Evolutionary conservation across 2,797 vertebrate genomes (phyloP).

Genomic region (Loriculus beryllinus): DNA sequence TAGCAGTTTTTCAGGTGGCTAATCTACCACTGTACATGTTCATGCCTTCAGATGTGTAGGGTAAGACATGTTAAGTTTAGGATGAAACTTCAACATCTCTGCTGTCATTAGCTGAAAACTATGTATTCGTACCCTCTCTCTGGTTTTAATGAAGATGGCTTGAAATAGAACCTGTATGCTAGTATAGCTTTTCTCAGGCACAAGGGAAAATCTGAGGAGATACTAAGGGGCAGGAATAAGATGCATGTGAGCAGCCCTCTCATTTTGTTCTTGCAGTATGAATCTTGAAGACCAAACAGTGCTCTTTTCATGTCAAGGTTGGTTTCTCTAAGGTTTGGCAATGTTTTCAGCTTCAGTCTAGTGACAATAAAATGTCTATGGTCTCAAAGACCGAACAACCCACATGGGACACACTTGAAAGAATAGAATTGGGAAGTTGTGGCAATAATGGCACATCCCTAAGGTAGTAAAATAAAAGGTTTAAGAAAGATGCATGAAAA

Average conservation of each 20-base stretch:
- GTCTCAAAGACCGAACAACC: not conserved
- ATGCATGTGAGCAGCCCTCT: not conserved
- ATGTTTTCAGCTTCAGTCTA: not conserved
- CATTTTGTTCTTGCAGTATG: not conserved
- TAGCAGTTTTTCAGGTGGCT: not conserved
- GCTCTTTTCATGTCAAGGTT: not conserved
- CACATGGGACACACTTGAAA: not conserved
- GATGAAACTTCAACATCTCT: not conserved
- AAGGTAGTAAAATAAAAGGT: not conserved
- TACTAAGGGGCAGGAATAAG: not conserved
- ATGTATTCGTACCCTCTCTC: not conserved
- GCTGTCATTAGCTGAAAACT: not conserved
- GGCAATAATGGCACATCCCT: fast-evolving
- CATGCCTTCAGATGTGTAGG: not conserved
- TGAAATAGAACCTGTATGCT: not conserved
- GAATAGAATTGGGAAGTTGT: not conserved
- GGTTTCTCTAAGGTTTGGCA: not conserved
- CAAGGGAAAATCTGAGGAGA: not conserved
- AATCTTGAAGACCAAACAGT: not conserved
- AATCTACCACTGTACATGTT: not conserved
- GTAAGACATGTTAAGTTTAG: not conserved
- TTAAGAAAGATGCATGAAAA: not conserved
- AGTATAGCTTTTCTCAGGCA: not conserved
- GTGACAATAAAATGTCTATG: not conserved
- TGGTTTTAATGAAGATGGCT: not conserved